A percentile compares a stretch with the other conserved stretches of the same genome.
phyloP scores from a whole-genome alignment of 2,888 invertebrate genomes.

The Coelinius sp. region DNA sequence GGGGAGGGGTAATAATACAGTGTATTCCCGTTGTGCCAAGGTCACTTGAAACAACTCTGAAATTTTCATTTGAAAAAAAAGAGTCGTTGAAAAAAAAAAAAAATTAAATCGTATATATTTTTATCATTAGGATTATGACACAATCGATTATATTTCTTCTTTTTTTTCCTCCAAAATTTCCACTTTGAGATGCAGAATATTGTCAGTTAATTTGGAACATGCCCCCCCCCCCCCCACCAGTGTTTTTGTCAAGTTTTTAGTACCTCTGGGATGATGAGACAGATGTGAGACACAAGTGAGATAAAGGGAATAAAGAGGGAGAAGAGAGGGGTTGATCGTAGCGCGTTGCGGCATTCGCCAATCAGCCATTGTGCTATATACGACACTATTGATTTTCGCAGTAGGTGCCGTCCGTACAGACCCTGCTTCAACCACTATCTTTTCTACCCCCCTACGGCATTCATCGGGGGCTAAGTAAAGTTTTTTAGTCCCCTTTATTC shows the following conservation, averaged over 20 bases:
- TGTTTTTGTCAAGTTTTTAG: neutral
- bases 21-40: conserved; percentile 4
- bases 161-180: neutral
- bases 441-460: conserved; percentile 1
- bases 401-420: conserved; percentile 43
- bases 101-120: neutral
- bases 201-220: no score
- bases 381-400: conserved; percentile 56
- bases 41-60: neutral
- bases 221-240: neutral
- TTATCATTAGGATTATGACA: neutral
- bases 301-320: conserved; percentile 3
- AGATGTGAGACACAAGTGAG: conserved; percentile 9
- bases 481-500: conserved; percentile 18
- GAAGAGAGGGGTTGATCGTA: conserved; percentile 34
- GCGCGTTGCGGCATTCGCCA: conserved; percentile 54
- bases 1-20: neutral
- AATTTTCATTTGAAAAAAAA: neutral
- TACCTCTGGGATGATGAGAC: conserved; percentile 13
- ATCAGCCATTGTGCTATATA: conserved; percentile 60
- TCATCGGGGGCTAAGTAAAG: conserved; percentile 24
- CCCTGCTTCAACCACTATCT: conserved; percentile 27
- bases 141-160: neutral
- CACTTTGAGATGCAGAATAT: neutral
- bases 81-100: neutral